These are phyloP conservation scores for Tinea trinotella DNA, from an alignment of 2,888 invertebrate species.

Conservation along the genomic window DNA sequence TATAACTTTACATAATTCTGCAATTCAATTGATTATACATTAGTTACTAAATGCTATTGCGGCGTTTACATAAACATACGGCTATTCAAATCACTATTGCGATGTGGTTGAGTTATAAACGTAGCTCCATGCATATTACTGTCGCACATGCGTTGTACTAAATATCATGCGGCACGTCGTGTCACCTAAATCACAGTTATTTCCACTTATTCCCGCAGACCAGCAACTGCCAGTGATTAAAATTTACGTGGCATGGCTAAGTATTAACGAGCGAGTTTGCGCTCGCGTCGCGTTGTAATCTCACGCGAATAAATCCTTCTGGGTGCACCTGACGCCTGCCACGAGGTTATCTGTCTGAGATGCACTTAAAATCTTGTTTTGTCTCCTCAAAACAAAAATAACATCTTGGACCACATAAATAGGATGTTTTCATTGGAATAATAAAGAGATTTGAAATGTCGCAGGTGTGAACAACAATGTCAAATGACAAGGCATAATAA, in stretches of 20 bases:
- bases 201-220: conserved; percentile 34
- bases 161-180: conserved; percentile 43
- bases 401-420: background rate
- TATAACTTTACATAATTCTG: background rate
- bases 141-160: conserved; percentile 27
- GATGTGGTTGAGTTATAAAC: conserved; percentile 8
- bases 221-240: conserved; percentile 69
- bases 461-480: conserved; percentile 63
- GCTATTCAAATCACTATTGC: background rate
- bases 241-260: conserved; percentile 68
- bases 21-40: background rate
- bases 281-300: conserved; percentile 49
- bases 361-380: conserved; percentile 15
- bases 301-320: conserved; percentile 64
- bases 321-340: conserved; percentile 55
- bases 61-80: background rate
- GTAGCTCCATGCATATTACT: conserved; percentile 1
- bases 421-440: background rate
- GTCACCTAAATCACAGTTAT: conserved; percentile 64
- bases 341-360: conserved; percentile 12
- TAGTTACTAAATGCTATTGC: background rate
- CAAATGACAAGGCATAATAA: conserved; percentile 39
- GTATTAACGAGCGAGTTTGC: conserved; percentile 66
- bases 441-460: conserved; percentile 19
- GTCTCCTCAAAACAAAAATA: conserved; percentile 2